A percentile compares a stretch with the other conserved stretches of the same genome.
phyloP scores from a whole-genome alignment of 1,140 invertebrate species.

The Drosophila takahashii region DNA sequence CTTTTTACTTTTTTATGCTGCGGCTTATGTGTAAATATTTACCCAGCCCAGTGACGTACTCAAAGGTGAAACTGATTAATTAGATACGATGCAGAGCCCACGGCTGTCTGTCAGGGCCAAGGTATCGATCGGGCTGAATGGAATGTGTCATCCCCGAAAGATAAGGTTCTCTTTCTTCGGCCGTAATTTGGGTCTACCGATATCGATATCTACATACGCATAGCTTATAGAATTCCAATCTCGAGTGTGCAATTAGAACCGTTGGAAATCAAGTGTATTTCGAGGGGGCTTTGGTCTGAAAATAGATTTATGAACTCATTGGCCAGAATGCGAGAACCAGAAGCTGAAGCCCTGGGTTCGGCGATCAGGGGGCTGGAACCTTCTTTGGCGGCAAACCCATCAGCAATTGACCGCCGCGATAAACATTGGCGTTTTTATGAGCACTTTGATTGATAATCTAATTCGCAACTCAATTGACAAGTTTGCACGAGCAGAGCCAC shows the following conservation, averaged over 20 bases:
- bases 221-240: constrained; percentile 10
- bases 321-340: background rate
- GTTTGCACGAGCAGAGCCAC: constrained; percentile 25
- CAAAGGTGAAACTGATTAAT: constrained; percentile 47
- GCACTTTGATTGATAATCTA: constrained; percentile 50
- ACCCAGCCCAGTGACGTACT: constrained; percentile 31
- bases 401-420: constrained; percentile 24
- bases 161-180: constrained; percentile 17
- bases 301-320: constrained; percentile 62
- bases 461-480: constrained; percentile 51
- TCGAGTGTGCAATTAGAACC: constrained; percentile 12
- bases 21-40: constrained; percentile 36
- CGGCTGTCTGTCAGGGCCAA: constrained; percentile 28
- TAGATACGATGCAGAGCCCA: constrained; percentile 38
- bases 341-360: background rate
- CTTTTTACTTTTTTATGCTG: constrained; percentile 45
- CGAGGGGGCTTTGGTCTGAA: constrained; percentile 26
- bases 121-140: constrained; percentile 25
- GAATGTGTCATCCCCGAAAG: constrained; percentile 39
- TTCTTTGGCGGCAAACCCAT: constrained; percentile 35
- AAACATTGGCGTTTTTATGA: constrained; percentile 48
- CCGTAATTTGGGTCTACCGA: constrained; percentile 11
- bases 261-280: constrained; percentile 38
- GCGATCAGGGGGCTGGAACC: constrained; percentile 13
- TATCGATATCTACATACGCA: background rate